Conservation (phyloP, 2,797 vertebrate genomes). For the Sciaenops ocellatus region DNA sequence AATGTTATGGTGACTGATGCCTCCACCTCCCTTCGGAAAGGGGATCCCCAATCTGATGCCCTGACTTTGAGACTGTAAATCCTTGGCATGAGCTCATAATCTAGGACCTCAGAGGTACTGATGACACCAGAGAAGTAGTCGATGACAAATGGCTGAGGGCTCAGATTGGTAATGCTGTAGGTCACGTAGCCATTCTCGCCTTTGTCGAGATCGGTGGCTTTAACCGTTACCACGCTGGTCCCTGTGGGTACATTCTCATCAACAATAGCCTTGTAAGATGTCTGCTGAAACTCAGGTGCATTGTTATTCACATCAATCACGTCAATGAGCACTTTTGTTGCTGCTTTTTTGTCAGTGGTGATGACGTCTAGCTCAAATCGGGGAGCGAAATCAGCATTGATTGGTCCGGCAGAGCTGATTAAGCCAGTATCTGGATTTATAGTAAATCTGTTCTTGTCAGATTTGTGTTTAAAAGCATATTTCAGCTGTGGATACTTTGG, state of each 20-base stretch:
- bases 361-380: constrained; percentile 93
- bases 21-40: constrained; percentile 95
- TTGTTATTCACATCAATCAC: constrained; percentile 94
- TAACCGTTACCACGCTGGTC: constrained; percentile 90
- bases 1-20: constrained; percentile 91
- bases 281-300: constrained; percentile 94
- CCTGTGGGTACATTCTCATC: constrained; percentile 93
- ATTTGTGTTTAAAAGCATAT: constrained; percentile 90
- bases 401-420: constrained; percentile 90
- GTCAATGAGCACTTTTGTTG: constrained; percentile 91
- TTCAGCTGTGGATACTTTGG: constrained; percentile 91
- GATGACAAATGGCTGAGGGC: constrained; percentile 93
- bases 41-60: constrained; percentile 96
- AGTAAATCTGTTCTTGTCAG: constrained; percentile 87
- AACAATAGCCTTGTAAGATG: constrained; percentile 92
- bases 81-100: constrained; percentile 98
- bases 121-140: constrained; percentile 95
- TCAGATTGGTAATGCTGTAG: constrained; percentile 94
- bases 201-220: constrained; percentile 91
- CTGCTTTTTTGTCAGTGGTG: constrained; percentile 90
- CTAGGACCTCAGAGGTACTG: constrained; percentile 91
- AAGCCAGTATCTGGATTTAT: constrained; percentile 94
- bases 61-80: constrained; percentile 94
- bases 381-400: constrained; percentile 87
- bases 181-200: constrained; percentile 98